Evolutionary conservation across 2,113 vertebrate genomes (phyloP).

Genomic region (Eonycteris spelaea): DNA sequence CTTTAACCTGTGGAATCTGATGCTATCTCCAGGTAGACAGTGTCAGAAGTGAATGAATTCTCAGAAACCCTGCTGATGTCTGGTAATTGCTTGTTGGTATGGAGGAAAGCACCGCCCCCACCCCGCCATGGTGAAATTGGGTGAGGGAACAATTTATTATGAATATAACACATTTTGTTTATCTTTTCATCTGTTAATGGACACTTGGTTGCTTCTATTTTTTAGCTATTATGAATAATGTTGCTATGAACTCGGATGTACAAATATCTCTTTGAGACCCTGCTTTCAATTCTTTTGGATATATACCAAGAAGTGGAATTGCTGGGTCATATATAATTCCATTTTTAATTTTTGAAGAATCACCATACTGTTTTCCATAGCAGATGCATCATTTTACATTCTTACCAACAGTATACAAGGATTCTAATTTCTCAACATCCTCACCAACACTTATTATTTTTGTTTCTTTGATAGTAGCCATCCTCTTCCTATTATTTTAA

Average conservation of each 20-base stretch:
- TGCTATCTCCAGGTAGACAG: neutral
- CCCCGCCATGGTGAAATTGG: neutral
- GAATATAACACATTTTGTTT: neutral
- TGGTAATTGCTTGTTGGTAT: neutral
- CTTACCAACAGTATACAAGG: neutral
- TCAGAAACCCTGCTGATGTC: neutral
- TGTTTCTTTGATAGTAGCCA: neutral
- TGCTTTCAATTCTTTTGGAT: neutral
- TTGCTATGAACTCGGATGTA: neutral
- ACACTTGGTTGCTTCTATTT: neutral
- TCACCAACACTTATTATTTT: neutral
- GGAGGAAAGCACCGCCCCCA: neutral
- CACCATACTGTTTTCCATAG: neutral
- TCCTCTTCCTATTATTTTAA: neutral
- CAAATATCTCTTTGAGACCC: neutral
- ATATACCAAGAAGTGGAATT: no score
- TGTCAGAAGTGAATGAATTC: neutral
- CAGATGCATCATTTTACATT: no score
- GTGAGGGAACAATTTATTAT: neutral
- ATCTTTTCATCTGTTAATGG: neutral
- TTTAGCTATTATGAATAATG: neutral
- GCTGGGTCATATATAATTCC: neutral
- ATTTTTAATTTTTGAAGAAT: neutral
- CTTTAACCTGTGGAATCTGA: neutral
- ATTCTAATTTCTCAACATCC: neutral